Base-by-base conservation (phyloP, 2,113 vertebrate species). In the Xyliphius kryptos region DNA sequence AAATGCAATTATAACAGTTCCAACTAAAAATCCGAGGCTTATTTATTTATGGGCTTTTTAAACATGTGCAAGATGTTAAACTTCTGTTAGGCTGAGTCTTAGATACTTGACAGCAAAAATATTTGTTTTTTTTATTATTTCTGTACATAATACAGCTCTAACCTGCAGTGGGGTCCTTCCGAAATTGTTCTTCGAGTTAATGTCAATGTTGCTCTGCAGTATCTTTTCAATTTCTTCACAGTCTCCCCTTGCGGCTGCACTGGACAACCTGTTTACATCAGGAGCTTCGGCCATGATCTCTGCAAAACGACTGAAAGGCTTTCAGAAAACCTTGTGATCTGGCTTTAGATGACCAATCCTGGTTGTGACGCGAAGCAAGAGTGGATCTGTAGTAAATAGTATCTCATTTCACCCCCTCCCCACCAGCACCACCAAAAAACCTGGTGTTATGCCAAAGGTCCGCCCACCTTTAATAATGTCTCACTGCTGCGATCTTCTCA, bases 121-220 rank as follows among this genome's bases (percentile, higher is more conserved):
- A 32, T 5, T n/a, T n/a, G 26, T 32, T 32, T 1, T 32, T 32
- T 3, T 32, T 1, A 5, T 32, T 3, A 32, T 6, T 32, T 32
- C 26, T 32, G 26, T 32, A 32, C 26, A 36, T 32, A n/a, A n/a
- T n/a, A n/a, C n/a, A n/a, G n/a, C 21, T 65, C 94, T 79, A 83
- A 97, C 95, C 94, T 98, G 95, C 77, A 97, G 76, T 74, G 95
- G 80, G 81, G 92, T 97, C 79, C 91, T 93, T 74, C 86, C 86
- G 82, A 81, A 92, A 76, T 32, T 77, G 82, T 96, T 97, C 69
- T 71, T 79, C 72, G 87, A 88, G 89, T 93, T 92, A 80, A 93
- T 90, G 83, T 91, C 81, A 79, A 86, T 83, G 84, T 90, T 91
- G 78, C 77, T 88, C 84, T 89, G 75, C 83, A 97, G 86, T 79